phyloP scores from a whole-genome alignment of 2,797 vertebrate species.

The Poeciliopsis infans region DNA sequence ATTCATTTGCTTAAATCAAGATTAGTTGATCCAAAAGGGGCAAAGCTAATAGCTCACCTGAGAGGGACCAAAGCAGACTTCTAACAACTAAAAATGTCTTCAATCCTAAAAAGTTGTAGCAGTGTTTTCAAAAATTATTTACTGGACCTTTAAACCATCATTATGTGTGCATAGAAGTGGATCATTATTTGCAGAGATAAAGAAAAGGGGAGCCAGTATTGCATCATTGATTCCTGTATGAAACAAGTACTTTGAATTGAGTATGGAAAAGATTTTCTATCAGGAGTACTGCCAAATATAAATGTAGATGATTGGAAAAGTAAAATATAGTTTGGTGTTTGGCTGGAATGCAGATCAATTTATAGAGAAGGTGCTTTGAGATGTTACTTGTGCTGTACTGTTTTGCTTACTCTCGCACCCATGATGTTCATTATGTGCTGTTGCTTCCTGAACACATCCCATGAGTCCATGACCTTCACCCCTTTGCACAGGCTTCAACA shows the following conservation, averaged over 20 bases:
- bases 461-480: constrained; percentile 81
- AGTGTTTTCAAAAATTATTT: not conserved
- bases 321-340: constrained; percentile 48
- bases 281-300: not conserved
- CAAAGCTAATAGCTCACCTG: not conserved
- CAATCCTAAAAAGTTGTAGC: not conserved
- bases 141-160: not conserved
- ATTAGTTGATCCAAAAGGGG: not conserved
- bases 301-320: not conserved
- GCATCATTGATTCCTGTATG: not conserved
- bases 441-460: constrained; percentile 82
- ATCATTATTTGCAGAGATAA: not conserved
- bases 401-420: constrained; percentile 79
- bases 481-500: constrained; percentile 58
- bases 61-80: not conserved
- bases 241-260: not conserved
- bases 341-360: constrained; percentile 53
- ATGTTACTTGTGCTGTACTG: constrained; percentile 53
- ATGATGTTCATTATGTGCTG: constrained; percentile 82
- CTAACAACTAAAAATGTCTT: not conserved
- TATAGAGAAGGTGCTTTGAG: constrained; percentile 59
- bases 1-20: not conserved
- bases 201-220: not conserved
- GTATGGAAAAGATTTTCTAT: not conserved
- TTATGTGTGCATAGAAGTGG: not conserved